phyloP scores from a whole-genome alignment of 1,140 invertebrate species.

The Pomacea maculata region DNA sequence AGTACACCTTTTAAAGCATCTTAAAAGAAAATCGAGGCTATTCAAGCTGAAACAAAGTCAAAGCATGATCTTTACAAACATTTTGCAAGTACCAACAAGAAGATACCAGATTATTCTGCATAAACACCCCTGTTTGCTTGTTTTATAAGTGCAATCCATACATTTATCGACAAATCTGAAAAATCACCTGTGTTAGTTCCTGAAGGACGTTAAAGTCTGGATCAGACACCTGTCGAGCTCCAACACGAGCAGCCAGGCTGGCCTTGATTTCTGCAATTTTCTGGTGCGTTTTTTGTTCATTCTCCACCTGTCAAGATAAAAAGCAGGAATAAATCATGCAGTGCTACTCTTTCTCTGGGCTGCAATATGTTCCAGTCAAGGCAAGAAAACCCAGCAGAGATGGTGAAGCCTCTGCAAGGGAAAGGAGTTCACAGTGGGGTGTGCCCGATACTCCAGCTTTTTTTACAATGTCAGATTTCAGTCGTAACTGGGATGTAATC shows the following conservation, averaged over 20 bases:
- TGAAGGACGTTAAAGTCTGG: constrained; percentile 6
- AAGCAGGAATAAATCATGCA: not conserved
- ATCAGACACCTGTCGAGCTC: not conserved
- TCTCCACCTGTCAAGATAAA: constrained; percentile 7
- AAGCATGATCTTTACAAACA: not conserved
- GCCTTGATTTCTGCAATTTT: constrained; percentile 14
- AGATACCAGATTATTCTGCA: not conserved
- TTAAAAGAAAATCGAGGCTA: not conserved
- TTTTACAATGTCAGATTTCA: not conserved
- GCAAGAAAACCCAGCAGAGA: not conserved
- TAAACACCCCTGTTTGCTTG: not conserved
- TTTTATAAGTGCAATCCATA: not conserved
- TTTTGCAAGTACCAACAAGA: not conserved
- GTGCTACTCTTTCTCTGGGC: not conserved
- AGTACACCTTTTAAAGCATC: not conserved
- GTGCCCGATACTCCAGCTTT: not conserved
- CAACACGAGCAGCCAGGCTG: not conserved
- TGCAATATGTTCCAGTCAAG: not conserved
- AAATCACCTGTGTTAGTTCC: constrained; percentile 7
- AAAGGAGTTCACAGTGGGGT: no score
- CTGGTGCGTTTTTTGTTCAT: constrained; percentile 4
- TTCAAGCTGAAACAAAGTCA: not conserved
- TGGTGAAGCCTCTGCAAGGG: not conserved
- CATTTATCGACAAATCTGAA: not conserved
- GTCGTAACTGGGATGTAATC: not conserved